phyloP scores from a whole-genome alignment of 2,113 vertebrate species.

The Rattus norvegicus region GRCr8 NC_086027.1:56801001-56801500 shows the following conservation, averaged over 20 bases:
- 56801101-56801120: conserved; percentile 13
- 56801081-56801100: background rate
- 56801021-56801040: background rate
- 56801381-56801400: no score
- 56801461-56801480: no score
- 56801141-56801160: conserved; percentile 2
- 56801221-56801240: conserved; percentile 32
- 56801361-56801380: no score
- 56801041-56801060: background rate
- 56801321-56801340: conserved; percentile 27
- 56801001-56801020: background rate
- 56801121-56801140: conserved; percentile 1
- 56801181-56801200: background rate
- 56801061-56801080: background rate
- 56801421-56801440: no score
- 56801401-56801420: no score
- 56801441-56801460: no score
- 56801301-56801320: conserved; percentile 42
- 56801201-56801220: background rate
- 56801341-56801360: no score
- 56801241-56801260: background rate
- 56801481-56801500: no score
- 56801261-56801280: conserved; percentile 3
- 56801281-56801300: conserved; percentile 36
- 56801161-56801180: background rate